A percentile compares a stretch with the other conserved stretches of the same genome.
Conservation (phyloP, 1,140 invertebrate genomes). For the Drosophila pseudoobscura region DNA sequence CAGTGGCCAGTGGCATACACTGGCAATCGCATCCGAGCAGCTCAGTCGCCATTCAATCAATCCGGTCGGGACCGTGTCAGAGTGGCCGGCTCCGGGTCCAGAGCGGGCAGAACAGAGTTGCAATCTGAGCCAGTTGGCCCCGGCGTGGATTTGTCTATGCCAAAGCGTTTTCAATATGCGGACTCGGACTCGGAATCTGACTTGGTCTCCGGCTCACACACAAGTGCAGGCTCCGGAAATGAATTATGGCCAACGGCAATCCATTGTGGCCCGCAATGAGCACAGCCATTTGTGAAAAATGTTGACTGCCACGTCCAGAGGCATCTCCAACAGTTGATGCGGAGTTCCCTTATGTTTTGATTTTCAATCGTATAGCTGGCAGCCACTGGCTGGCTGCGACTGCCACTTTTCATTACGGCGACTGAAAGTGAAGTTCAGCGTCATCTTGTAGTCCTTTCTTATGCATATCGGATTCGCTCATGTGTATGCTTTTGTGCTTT, state of each 20-base stretch:
- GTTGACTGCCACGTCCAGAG: slow-evolving; percentile 19
- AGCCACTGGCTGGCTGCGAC: slow-evolving; percentile 19
- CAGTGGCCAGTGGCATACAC: slow-evolving; percentile 9
- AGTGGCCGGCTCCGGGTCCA: too few relatives aligned
- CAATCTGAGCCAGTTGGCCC: slow-evolving; percentile 10
- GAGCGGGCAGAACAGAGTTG: neutral
- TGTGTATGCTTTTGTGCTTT: slow-evolving; percentile 1
- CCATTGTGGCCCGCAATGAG: slow-evolving; percentile 39
- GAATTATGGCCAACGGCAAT: slow-evolving; percentile 46
- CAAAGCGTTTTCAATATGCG: slow-evolving; percentile 46
- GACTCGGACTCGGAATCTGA: neutral
- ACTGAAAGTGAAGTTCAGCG: neutral
- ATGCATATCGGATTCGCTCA: slow-evolving; percentile 26
- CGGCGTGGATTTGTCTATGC: slow-evolving; percentile 34
- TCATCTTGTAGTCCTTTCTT: slow-evolving; percentile 6
- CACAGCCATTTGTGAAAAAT: slow-evolving; percentile 46
- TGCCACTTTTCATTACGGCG: slow-evolving; percentile 52
- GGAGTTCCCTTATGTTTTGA: slow-evolving; percentile 43
- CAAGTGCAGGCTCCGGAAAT: slow-evolving; percentile 40
- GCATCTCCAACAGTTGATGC: neutral
- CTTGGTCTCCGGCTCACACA: slow-evolving; percentile 6
- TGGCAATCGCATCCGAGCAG: slow-evolving; percentile 14
- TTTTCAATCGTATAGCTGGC: slow-evolving; percentile 34
- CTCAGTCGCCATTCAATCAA: slow-evolving; percentile 38
- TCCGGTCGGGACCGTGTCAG: neutral